Evolutionary conservation across 2,888 invertebrate species (phyloP).

Genomic region (Mythimna albipuncta): DNA sequence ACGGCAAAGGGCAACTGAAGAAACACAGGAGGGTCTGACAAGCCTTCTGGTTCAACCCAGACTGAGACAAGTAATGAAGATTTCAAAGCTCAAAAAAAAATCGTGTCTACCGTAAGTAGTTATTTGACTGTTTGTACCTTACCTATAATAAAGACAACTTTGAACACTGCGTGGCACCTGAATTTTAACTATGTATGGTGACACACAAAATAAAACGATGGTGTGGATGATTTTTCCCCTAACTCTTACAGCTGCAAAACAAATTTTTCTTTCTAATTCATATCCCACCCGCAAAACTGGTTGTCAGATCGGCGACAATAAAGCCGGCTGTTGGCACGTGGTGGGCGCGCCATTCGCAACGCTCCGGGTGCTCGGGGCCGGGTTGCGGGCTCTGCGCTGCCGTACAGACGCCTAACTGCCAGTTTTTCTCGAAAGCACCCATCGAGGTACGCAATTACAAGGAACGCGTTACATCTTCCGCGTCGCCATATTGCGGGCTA

Average conservation of each 20-base stretch:
- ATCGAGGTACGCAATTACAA: constrained; percentile 69
- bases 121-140: too few species aligned
- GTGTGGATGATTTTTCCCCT: not conserved
- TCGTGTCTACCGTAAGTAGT: too few species aligned
- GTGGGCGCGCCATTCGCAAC: constrained; percentile 59
- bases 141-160: too few species aligned
- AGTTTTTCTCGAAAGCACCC: constrained; percentile 62
- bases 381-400: not conserved
- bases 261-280: not conserved
- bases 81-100: too few species aligned
- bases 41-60: too few species aligned
- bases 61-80: too few species aligned
- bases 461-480: constrained; percentile 49
- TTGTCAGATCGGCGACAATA: constrained; percentile 37
- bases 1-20: too few species aligned
- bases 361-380: constrained; percentile 45
- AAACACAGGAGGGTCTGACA: too few species aligned
- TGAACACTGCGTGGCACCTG: not conserved
- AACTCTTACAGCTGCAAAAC: not conserved
- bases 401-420: constrained; percentile 47
- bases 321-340: constrained; percentile 52
- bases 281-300: constrained; percentile 5
- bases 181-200: too few species aligned
- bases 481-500: constrained; percentile 10
- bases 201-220: not conserved